Conservation (phyloP, 2,888 invertebrate species). For the Endomychus coccineus region DNA sequence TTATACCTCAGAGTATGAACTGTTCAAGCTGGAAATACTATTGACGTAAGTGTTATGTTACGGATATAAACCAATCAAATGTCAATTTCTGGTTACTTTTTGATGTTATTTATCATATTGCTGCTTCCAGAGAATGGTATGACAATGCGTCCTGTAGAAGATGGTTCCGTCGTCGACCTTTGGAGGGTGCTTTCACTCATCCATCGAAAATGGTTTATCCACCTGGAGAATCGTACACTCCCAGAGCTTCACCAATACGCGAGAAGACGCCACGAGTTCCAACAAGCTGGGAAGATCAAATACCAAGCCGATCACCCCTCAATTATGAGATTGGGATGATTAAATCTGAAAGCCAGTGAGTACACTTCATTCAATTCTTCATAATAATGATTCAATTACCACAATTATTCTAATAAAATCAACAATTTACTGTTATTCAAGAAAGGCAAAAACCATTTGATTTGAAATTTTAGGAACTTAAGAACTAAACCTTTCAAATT, state of each 20-base stretch:
- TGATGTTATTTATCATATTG: too few relatives aligned
- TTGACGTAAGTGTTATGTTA: conserved; percentile 24
- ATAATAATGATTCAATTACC: too few relatives aligned
- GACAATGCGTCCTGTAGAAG: conserved; percentile 80
- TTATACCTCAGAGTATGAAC: conserved; percentile 24
- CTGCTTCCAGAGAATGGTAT: conserved; percentile 76
- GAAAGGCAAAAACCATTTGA: too few relatives aligned
- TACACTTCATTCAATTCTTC: conserved; percentile 16
- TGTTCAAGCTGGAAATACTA: conserved; percentile 25
- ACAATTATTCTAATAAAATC: too few relatives aligned
- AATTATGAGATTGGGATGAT: conserved; percentile 76
- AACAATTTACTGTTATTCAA: too few relatives aligned
- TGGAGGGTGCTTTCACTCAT: conserved; percentile 80
- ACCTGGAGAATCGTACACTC: conserved; percentile 74
- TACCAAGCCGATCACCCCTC: conserved; percentile 70
- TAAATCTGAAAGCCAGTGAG: conserved; percentile 83
- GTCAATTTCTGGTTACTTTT: too few relatives aligned
- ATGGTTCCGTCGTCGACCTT: conserved; percentile 77
- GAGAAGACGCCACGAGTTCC: conserved; percentile 46
- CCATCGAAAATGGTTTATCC: conserved; percentile 94
- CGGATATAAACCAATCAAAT: too few relatives aligned
- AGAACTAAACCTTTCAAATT: too few relatives aligned
- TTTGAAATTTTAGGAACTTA: too few relatives aligned
- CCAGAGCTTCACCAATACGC: conserved; percentile 63
- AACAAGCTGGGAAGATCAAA: conserved; percentile 59